A percentile compares a stretch with the other conserved stretches of the same genome.
Conservation (phyloP, 2,797 vertebrate species). For the Cephalopachus bancanus region DNA sequence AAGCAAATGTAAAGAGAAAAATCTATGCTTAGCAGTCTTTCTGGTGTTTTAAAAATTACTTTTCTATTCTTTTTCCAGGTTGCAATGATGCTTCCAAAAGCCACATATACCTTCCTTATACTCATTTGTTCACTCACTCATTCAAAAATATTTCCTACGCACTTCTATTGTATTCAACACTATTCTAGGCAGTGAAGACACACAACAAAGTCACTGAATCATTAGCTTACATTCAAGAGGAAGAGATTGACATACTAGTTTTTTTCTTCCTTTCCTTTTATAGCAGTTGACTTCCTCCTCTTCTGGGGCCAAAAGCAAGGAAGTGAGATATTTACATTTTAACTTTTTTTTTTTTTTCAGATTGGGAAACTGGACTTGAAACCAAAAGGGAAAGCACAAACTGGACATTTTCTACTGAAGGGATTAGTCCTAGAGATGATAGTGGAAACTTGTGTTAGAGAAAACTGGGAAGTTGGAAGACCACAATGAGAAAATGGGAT, state of each 20-base stretch:
- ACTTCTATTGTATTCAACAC: neutral
- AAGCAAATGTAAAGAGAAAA: neutral
- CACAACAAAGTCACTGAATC: neutral
- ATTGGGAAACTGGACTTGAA: slow-evolving; percentile 1
- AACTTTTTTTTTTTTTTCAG: neutral
- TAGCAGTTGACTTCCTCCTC: neutral
- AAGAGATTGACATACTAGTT: neutral
- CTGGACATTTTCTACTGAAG: neutral
- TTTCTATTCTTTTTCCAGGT: neutral
- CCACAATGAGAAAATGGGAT: neutral
- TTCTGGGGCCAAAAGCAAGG: neutral
- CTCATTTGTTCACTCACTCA: neutral
- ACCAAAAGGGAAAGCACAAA: neutral
- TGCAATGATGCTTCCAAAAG: neutral
- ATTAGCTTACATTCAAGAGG: neutral
- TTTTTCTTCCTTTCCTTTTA: slow-evolving; percentile 16
- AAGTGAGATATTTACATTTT: neutral
- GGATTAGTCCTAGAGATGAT: neutral
- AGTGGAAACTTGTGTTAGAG: neutral
- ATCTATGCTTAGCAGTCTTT: slow-evolving; percentile 1
- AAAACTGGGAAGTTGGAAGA: neutral
- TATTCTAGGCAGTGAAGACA: neutral
- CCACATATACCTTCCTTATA: neutral
- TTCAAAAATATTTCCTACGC: neutral
- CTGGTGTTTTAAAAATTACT: neutral